phyloP scores from a whole-genome alignment of 2,888 invertebrate species.

The Brachyptera risi region DNA sequence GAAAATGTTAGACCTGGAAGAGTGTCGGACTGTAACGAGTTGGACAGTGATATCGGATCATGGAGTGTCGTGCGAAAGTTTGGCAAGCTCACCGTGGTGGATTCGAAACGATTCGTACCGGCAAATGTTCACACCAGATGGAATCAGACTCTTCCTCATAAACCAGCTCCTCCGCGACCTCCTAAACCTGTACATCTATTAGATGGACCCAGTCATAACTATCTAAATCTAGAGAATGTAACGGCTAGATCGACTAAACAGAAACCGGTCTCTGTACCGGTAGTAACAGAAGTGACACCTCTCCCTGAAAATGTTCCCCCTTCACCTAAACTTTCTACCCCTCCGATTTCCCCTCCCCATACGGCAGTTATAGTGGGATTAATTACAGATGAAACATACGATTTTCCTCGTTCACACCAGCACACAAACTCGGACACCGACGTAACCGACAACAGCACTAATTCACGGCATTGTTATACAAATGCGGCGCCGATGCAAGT shows the following conservation, averaged over 20 bases:
- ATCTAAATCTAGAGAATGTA: conserved; percentile 46
- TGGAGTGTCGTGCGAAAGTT: conserved; percentile 55
- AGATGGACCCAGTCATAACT: conserved; percentile 46
- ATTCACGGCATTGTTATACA: conserved; percentile 54
- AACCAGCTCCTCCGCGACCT: conserved; percentile 64
- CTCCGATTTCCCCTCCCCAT: conserved; percentile 20
- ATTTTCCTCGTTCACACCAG: conserved; percentile 59
- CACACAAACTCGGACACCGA: conserved; percentile 23
- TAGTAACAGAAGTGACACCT: conserved; percentile 42
- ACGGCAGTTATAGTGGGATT: conserved; percentile 23
- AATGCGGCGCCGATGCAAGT: conserved; percentile 55
- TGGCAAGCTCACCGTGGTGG: conserved; percentile 48
- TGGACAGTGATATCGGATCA: conserved; percentile 43
- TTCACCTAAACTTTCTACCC: not conserved
- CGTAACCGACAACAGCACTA: conserved; percentile 36
- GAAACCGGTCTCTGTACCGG: conserved; percentile 7
- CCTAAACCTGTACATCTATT: conserved; percentile 65
- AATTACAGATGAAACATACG: conserved; percentile 47
- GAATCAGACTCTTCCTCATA: conserved; percentile 35
- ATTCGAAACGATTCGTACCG: conserved; percentile 36
- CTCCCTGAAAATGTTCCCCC: conserved; percentile 33
- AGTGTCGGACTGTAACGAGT: conserved; percentile 55
- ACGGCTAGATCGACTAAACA: conserved; percentile 24
- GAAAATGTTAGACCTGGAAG: conserved; percentile 40
- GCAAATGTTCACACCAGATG: conserved; percentile 32